Evolutionary conservation across 2,888 invertebrate genomes (phyloP).

Genomic region (Steromphala cineraria): DNA sequence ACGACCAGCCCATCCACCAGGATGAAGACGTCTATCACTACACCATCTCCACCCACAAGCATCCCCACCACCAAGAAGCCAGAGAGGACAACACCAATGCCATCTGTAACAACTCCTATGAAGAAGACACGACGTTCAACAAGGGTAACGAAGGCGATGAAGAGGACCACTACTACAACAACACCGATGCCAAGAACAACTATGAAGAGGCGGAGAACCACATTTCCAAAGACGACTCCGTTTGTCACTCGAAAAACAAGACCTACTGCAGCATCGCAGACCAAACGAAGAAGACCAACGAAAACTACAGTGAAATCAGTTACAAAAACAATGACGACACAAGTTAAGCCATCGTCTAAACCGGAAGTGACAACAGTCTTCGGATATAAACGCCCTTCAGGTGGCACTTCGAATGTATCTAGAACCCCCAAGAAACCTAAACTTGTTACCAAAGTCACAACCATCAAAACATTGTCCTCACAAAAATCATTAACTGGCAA

Average conservation of each 20-base stretch:
- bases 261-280: neutral
- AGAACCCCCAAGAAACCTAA: neutral
- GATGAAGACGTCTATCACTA: neutral
- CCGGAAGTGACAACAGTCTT: neutral
- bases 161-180: slow-evolving; percentile 8
- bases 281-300: neutral
- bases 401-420: neutral
- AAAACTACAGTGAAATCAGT: neutral
- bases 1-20: neutral
- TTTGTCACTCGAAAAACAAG: neutral
- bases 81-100: neutral
- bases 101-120: neutral
- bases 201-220: neutral
- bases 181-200: slow-evolving; percentile 6
- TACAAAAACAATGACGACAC: neutral
- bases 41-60: neutral
- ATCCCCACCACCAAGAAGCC: neutral
- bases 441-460: neutral
- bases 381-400: neutral
- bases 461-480: neutral
- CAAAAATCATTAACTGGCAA: neutral
- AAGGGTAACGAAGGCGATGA: neutral
- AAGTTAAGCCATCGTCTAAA: neutral
- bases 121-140: neutral
- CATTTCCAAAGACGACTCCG: neutral